Conservation (phyloP, 2,888 invertebrate genomes). For the Pseudeuparius sepicola region DNA sequence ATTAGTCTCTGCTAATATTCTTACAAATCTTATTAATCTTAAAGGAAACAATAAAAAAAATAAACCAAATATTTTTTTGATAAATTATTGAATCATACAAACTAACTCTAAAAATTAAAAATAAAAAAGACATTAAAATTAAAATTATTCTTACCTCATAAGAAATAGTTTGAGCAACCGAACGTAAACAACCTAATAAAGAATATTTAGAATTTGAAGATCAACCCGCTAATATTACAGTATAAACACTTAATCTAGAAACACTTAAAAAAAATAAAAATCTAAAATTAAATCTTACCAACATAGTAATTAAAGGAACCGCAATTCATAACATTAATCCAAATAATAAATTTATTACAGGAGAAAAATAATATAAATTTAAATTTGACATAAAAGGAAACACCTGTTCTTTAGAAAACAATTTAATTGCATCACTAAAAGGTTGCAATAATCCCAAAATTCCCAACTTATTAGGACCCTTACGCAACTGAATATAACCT, state of each 20-base stretch:
- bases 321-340: conserved; percentile 49
- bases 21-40: conserved; percentile 46
- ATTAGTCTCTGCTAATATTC: conserved; percentile 60
- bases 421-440: conserved; percentile 62
- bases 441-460: conserved; percentile 55
- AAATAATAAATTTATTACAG: conserved; percentile 47
- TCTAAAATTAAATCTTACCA: conserved; percentile 48
- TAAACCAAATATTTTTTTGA: conserved; percentile 46
- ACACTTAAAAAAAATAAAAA: conserved; percentile 56
- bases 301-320: conserved; percentile 47
- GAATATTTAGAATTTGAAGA: conserved; percentile 66
- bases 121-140: conserved; percentile 50
- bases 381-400: conserved; percentile 50
- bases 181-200: conserved; percentile 55
- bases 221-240: conserved; percentile 53
- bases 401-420: conserved; percentile 57
- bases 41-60: conserved; percentile 48
- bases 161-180: conserved; percentile 64
- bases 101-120: conserved; percentile 49
- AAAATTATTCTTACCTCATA: conserved; percentile 64
- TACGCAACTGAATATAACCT: conserved; percentile 63
- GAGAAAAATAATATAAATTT: conserved; percentile 44
- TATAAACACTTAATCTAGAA: conserved; percentile 55
- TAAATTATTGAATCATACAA: conserved; percentile 41
- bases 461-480: conserved; percentile 63